These are phyloP conservation scores for Microchrysa polita DNA, from an alignment of 2,888 invertebrate genomes.

Conservation along the genomic window DNA sequence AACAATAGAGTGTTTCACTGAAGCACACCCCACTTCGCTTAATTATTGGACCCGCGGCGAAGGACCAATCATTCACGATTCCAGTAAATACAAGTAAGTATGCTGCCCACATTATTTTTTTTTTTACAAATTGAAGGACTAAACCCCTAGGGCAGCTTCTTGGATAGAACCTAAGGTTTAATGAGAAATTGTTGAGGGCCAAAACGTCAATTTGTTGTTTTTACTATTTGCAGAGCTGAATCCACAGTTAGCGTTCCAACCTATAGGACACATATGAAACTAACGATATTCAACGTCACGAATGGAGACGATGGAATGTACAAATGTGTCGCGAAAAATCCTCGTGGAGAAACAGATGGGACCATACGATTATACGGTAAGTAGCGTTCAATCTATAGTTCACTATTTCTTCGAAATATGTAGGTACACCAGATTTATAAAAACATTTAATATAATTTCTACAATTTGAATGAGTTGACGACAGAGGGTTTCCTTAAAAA, in stretches of 20 bases:
- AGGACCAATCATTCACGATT: conserved; percentile 89
- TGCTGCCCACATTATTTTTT: neutral
- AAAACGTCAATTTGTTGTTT: neutral
- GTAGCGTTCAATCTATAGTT: conserved; percentile 62
- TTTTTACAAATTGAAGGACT: too few relatives aligned
- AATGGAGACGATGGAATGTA: conserved; percentile 86
- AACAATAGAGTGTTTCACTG: conserved; percentile 88
- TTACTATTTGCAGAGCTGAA: conserved; percentile 64
- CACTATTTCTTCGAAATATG: too few relatives aligned
- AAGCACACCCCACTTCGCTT: conserved; percentile 91
- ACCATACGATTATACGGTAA: conserved; percentile 89
- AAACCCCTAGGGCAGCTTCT: too few relatives aligned
- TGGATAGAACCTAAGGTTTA: too few relatives aligned
- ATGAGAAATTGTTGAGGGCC: too few relatives aligned
- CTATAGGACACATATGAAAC: conserved; percentile 88
- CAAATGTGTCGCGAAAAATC: conserved; percentile 86
- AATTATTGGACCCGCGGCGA: conserved; percentile 92
- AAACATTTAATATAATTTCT: too few relatives aligned
- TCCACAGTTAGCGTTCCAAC: conserved; percentile 74
- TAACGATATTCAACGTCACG: conserved; percentile 81
- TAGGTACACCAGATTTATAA: too few relatives aligned
- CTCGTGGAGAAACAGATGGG: conserved; percentile 89
- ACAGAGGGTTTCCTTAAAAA: too few relatives aligned
- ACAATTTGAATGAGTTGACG: too few relatives aligned
- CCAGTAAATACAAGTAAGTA: conserved; percentile 77